Percentiles rank a stretch among this genome's conserved stretches.
These are phyloP conservation scores for Plumapathes pennacea DNA, from an alignment of 92 coral and sea anemone species.

Conservation along the genomic window DNA sequence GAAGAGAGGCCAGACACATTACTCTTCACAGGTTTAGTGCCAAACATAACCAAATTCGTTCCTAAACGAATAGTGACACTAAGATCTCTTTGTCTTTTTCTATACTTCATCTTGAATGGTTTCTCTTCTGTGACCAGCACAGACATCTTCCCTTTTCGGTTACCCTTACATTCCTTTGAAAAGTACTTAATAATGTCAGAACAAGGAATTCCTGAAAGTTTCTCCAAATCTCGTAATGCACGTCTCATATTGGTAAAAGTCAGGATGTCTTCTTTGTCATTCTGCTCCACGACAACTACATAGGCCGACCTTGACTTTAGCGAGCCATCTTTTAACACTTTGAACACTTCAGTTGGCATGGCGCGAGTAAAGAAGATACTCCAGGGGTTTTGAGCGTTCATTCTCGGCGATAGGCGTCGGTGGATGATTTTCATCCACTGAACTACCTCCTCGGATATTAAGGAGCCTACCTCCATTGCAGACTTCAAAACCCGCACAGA, in stretches of 20 bases:
- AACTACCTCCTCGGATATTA: constrained; percentile 19
- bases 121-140: constrained; percentile 35
- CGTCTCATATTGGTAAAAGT: constrained; percentile 50
- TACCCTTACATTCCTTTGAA: constrained; percentile 23
- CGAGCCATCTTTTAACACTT: constrained; percentile 3
- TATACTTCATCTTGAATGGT: too few relatives aligned
- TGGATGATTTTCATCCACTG: constrained; percentile 36
- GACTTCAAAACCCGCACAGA: not conserved
- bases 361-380: constrained; percentile 42
- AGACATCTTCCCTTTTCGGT: constrained; percentile 16
- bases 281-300: constrained; percentile 23
- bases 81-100: too few relatives aligned
- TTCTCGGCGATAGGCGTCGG: constrained; percentile 31
- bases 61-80: too few relatives aligned
- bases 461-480: not conserved
- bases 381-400: constrained; percentile 54
- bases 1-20: constrained; percentile 21
- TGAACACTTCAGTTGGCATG: constrained; percentile 40
- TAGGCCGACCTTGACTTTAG: constrained; percentile 13
- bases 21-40: constrained; percentile 9
- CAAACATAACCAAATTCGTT: constrained; percentile 55
- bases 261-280: constrained; percentile 16
- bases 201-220: constrained; percentile 23
- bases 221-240: constrained; percentile 51
- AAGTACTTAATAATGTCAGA: constrained; percentile 10